Evolutionary conservation across 2,888 invertebrate genomes (phyloP), one percentile per base, ranked within the genome.

Genomic region (Lochmaea capreae): DNA sequence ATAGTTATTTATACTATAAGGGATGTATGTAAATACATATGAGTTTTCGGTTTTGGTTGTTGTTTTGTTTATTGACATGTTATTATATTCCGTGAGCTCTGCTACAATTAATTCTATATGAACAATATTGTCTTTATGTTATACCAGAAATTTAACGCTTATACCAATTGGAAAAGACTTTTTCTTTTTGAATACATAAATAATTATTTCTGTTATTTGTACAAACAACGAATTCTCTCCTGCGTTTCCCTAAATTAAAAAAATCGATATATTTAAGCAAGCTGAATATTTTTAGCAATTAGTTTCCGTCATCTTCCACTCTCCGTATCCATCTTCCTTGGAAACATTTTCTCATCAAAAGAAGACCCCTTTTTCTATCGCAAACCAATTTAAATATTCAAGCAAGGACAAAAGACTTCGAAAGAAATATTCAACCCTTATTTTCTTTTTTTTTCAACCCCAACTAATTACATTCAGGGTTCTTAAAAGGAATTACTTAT

Each of bases 401-500:
- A 63, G 71, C 67, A 71, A 67, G 65, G 73, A 59, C 77, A 77
- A 79, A 77, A 72, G 69, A 78, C 73, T 75, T 76, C 72, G 82
- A 81, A 81, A 80, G 82, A 83, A 83, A 83, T 84, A 84, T 84
- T 84, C 86, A 90, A 90, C 90, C 90, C 90, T 90, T 90, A 90
- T 90, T 85, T 84, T 84, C 83, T 82, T 84, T 77, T 84, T 22
- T 83, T 83, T 84, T 78, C 79, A 82, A 81, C 85, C 89, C 90
- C 90, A 90, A 90, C 90, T 91, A 91, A 91, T 91, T 91, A 91
- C 90, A 90, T 91, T 91, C 76, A 90, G 90, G 90, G 90, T 90
- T 90, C 90, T 90, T 90, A 90, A 90, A 89, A 89, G 89, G 90
- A 90, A 91, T 91, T 91, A 90, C 90, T 90, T 90, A 90, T 90